Conservation (phyloP, 1,140 invertebrate genomes). For the Diorhabda sublineata region DNA sequence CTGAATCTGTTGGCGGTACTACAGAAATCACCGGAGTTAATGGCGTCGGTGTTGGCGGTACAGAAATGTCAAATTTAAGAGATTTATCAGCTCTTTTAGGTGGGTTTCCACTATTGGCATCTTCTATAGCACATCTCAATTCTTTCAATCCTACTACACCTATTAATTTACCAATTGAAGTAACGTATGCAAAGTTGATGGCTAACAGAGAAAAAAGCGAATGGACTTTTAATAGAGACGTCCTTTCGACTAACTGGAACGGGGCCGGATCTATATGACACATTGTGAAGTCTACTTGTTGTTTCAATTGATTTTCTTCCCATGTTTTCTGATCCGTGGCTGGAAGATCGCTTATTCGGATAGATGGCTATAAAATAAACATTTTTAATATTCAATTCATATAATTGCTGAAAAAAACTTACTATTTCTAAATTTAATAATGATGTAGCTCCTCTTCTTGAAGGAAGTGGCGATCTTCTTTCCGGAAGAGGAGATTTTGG, state of each 20-base stretch:
- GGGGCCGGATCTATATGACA: constrained; percentile 95
- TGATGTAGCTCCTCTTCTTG: constrained; percentile 11
- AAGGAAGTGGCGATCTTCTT: constrained; percentile 14
- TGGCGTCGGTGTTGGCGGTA: neutral
- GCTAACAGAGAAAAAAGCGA: constrained; percentile 95
- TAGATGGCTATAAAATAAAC: neutral
- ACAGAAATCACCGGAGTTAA: neutral
- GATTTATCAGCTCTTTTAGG: constrained; percentile 10
- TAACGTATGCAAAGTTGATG: constrained; percentile 95
- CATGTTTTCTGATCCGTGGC: constrained; percentile 82
- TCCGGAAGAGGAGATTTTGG: constrained; percentile 21
- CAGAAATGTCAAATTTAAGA: neutral
- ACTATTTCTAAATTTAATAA: constrained; percentile 11
- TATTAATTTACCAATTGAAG: constrained; percentile 87
- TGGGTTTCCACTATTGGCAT: constrained; percentile 59
- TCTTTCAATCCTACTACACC: constrained; percentile 95
- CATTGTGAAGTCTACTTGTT: constrained; percentile 77
- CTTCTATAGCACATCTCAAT: constrained; percentile 82
- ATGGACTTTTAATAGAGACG: constrained; percentile 89
- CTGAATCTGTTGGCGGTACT: neutral
- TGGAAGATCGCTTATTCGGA: constrained; percentile 69
- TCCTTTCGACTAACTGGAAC: constrained; percentile 94
- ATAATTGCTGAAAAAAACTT: neutral
- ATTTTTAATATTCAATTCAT: no score
- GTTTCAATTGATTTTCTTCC: constrained; percentile 84